Evolutionary conservation across 2,888 invertebrate genomes (phyloP).

Genomic region (Xylota sylvarum): DNA sequence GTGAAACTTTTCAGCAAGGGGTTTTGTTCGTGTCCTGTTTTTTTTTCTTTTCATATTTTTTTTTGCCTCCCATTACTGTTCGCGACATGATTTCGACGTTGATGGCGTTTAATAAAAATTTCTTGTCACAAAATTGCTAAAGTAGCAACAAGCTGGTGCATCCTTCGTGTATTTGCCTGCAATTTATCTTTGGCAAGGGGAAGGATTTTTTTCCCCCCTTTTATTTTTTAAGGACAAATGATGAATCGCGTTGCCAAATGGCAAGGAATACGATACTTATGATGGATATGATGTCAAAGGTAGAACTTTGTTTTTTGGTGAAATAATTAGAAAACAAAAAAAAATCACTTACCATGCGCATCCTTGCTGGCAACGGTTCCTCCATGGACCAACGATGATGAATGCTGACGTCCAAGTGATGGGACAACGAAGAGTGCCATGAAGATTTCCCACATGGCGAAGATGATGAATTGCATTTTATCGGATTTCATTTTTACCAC

Average conservation of each 20-base stretch:
- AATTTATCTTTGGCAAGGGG: slow-evolving; percentile 49
- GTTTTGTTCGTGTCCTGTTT: background rate
- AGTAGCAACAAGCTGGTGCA: slow-evolving; percentile 74
- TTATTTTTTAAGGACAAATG: slow-evolving; percentile 14
- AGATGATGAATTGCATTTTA: slow-evolving; percentile 84
- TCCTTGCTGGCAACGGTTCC: slow-evolving; percentile 81
- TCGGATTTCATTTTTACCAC: slow-evolving; percentile 82
- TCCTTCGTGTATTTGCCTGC: slow-evolving; percentile 34
- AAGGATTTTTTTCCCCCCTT: background rate
- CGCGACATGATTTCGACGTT: slow-evolving; percentile 72
- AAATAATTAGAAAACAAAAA: slow-evolving; percentile 42
- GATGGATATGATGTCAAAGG: slow-evolving; percentile 62
- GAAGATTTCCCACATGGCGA: slow-evolving; percentile 84
- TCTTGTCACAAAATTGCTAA: slow-evolving; percentile 70
- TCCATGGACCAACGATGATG: slow-evolving; percentile 77
- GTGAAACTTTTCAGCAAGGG: slow-evolving; percentile 34
- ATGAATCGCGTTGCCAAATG: slow-evolving; percentile 60
- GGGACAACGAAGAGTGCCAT: slow-evolving; percentile 80
- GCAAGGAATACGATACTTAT: slow-evolving; percentile 34
- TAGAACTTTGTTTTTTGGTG: background rate
- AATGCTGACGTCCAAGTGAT: slow-evolving; percentile 74
- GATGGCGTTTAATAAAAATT: slow-evolving; percentile 75
- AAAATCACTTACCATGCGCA: slow-evolving; percentile 82
- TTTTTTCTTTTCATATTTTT: background rate
- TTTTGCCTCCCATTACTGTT: background rate